Conservation (phyloP, 2,113 vertebrate genomes). For the Apistogramma diplotaenia region DNA sequence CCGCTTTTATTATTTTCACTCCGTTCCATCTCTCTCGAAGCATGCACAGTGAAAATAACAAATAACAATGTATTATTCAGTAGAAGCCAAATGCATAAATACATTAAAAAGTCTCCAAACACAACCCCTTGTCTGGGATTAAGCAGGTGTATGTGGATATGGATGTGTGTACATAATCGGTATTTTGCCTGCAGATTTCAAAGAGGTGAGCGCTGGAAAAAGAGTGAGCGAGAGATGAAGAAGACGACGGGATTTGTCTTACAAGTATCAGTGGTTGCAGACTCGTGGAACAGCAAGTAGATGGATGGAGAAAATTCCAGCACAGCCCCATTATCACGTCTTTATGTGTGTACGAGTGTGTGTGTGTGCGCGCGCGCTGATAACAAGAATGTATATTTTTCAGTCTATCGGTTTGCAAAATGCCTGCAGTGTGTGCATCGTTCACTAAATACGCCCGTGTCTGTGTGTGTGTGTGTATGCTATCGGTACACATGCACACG, state of each 20-base stretch:
- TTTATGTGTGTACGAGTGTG: neutral
- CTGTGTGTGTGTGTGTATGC: constrained; percentile 22
- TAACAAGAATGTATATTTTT: constrained; percentile 52
- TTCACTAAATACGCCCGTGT: constrained; percentile 22
- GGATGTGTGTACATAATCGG: neutral
- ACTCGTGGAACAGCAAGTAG: constrained; percentile 39
- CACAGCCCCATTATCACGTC: constrained; percentile 52
- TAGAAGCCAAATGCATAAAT: constrained; percentile 56
- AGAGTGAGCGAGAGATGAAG: neutral
- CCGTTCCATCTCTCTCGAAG: constrained; percentile 25
- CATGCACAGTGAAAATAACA: constrained; percentile 41
- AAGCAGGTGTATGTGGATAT: constrained; percentile 26
- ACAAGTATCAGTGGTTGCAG: constrained; percentile 48
- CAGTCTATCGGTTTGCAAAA: constrained; percentile 31
- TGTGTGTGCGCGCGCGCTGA: neutral
- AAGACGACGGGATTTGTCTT: constrained; percentile 52
- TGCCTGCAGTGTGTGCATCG: constrained; percentile 38
- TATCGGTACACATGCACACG: constrained; percentile 1
- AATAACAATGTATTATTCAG: constrained; percentile 67
- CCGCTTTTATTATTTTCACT: constrained; percentile 46
- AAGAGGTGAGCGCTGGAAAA: constrained; percentile 28
- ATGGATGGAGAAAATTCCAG: constrained; percentile 50
- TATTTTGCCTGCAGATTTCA: constrained; percentile 30
- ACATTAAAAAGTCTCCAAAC: constrained; percentile 61
- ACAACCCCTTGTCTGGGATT: constrained; percentile 31